A percentile compares a stretch with the other conserved stretches of the same genome.
phyloP scores from a whole-genome alignment of 2,797 vertebrate species.

The Sebastes kiyomatsui region DNA sequence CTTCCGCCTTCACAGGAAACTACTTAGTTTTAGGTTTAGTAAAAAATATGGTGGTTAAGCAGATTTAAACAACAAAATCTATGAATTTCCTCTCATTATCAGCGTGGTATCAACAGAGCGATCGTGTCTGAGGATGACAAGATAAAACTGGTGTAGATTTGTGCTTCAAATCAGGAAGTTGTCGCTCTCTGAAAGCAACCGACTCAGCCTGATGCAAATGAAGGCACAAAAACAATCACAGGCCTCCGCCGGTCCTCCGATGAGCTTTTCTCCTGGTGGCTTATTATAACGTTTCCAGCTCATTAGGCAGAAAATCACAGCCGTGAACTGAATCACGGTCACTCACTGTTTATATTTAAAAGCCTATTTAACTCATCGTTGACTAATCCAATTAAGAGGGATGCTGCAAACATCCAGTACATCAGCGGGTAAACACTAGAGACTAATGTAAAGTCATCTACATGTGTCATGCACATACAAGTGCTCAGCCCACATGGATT shows the following conservation, averaged over 20 bases:
- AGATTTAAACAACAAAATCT: no score
- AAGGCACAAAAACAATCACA: not conserved
- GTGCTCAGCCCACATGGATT: not conserved
- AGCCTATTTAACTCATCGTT: not conserved
- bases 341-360: not conserved
- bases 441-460: not conserved
- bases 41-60: no score
- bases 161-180: not conserved
- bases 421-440: not conserved
- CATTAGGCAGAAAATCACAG: slow-evolving; percentile 10
- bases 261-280: not conserved
- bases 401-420: not conserved
- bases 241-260: no score
- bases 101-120: not conserved
- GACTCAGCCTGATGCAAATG: not conserved
- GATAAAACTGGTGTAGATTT: not conserved
- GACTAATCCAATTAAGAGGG: slow-evolving; percentile 2
- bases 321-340: not conserved
- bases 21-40: no score
- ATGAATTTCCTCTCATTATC: not conserved
- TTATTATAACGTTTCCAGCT: slow-evolving; percentile 9
- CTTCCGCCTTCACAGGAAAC: no score
- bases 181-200: not conserved
- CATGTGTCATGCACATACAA: not conserved
- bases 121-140: not conserved